Base-by-base conservation (phyloP, 2,797 vertebrate genomes). In the Coregonus ussuriensis region DNA sequence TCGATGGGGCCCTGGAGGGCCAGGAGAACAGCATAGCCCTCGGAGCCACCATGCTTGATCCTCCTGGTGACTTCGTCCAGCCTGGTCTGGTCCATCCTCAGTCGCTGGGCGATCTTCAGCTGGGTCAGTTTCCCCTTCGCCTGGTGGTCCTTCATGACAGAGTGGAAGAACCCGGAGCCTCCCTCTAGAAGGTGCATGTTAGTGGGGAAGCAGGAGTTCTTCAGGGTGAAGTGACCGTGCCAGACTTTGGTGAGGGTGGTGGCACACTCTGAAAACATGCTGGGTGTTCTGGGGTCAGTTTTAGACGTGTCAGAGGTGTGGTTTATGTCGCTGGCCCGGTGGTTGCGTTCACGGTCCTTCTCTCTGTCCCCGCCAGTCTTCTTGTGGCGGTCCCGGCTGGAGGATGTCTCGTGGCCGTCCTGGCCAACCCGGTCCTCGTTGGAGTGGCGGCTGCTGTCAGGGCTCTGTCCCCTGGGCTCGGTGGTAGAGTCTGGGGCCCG, bases 161-260 rank as follows among this genome's bases (percentile, higher is more conserved):
- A 86, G 0, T 85, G 89, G 88, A 98, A 94, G 87, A 99, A 97
- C 0, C 94, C 90, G 0, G 94, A 79, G 18, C 97, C 96, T 2
- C 98, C 98, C 88, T 99, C 97, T 70, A 99, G 92, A 89, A 99
- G 89, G 93, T 95, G 96, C 94, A 99, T 96, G 90, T 96, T 94
- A 0, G 98, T 97, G 79, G 97, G 97, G 88, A 99, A 99, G 86
- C 97, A 98, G 93, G 98, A 99, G 93, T 99, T 99, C 89, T 99
- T 99, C 74, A 99, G 92, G 15, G 98, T 97, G 1, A 99, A 96
- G 78, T 97, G 96, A 79, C 98, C 98, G 0, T 95, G 96, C 98
- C 98, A 99, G 63, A 94, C 93, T 13, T 95, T 95, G 6, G 95
- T 90, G 78, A 99, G 94, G 0, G 94, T 94, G 89, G 96, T 95